A percentile compares a stretch with the other conserved stretches of the same genome.
Conservation (phyloP, 2,797 vertebrate genomes). For the Danionella dracula region DNA sequence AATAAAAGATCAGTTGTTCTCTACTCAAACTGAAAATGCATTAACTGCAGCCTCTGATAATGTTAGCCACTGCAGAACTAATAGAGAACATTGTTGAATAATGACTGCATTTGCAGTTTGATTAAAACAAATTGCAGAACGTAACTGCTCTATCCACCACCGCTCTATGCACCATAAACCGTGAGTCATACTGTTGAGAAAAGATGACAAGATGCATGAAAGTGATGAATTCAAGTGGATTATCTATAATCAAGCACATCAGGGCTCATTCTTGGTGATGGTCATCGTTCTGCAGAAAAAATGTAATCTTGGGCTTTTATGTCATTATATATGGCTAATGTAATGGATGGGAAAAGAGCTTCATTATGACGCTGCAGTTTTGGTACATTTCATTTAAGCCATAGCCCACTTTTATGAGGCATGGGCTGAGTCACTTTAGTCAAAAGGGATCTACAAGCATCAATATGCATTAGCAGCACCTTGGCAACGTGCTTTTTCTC, state of each 20-base stretch:
- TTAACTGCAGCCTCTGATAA: slow-evolving; percentile 18
- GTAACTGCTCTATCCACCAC: not conserved
- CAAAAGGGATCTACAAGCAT: slow-evolving; percentile 28
- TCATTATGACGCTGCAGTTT: not conserved
- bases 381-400: slow-evolving; percentile 20
- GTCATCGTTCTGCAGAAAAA: not conserved
- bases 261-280: not conserved
- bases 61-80: slow-evolving; percentile 28
- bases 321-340: not conserved
- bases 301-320: not conserved
- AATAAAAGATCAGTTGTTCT: slow-evolving; percentile 34
- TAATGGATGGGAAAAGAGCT: not conserved
- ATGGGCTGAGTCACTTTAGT: slow-evolving; percentile 33
- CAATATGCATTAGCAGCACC: slow-evolving; percentile 42
- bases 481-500: slow-evolving; percentile 14
- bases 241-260: not conserved
- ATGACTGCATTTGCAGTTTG: slow-evolving; percentile 1
- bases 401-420: slow-evolving; percentile 29
- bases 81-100: slow-evolving; percentile 6
- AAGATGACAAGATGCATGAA: not conserved
- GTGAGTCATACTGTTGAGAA: not conserved
- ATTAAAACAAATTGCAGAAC: slow-evolving; percentile 13
- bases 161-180: too few species aligned
- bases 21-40: slow-evolving; percentile 24
- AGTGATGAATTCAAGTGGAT: not conserved